Evolutionary conservation across 2,797 vertebrate species (phyloP).

Genomic region (Mionectes olivaceus): DNA sequence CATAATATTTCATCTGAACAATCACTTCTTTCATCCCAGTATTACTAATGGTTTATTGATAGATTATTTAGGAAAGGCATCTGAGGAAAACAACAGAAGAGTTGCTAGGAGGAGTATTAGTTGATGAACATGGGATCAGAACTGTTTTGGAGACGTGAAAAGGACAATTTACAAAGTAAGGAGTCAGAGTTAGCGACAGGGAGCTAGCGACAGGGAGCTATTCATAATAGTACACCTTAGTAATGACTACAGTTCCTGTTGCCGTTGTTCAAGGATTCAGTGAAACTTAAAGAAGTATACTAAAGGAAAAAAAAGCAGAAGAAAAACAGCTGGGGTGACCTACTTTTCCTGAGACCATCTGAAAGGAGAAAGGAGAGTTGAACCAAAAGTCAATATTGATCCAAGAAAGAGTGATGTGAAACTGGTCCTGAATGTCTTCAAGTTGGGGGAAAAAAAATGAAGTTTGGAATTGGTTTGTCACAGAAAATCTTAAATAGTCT

Average conservation of each 20-base stretch:
- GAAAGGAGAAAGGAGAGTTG: not conserved
- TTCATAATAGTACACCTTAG: not conserved
- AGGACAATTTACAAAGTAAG: not conserved
- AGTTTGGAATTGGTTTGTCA: not conserved
- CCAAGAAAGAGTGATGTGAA: not conserved
- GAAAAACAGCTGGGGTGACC: not conserved
- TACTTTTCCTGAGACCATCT: not conserved
- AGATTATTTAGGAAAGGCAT: not conserved
- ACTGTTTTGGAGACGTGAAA: not conserved
- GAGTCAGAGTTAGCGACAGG: not conserved
- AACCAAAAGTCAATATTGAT: not conserved
- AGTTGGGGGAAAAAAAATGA: rapidly evolving
- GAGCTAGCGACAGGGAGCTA: not conserved
- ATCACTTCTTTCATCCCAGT: not conserved
- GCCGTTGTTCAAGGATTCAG: not conserved
- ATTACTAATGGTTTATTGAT: not conserved
- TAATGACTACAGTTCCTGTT: not conserved
- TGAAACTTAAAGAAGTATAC: not conserved
- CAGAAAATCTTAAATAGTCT: not conserved
- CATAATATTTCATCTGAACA: not conserved
- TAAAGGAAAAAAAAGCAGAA: not conserved
- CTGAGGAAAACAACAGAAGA: not conserved
- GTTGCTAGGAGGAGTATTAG: not conserved
- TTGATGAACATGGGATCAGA: not conserved
- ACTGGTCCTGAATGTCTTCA: not conserved